Conservation (phyloP, 2,113 vertebrate genomes). For the Eublepharis macularius region DNA sequence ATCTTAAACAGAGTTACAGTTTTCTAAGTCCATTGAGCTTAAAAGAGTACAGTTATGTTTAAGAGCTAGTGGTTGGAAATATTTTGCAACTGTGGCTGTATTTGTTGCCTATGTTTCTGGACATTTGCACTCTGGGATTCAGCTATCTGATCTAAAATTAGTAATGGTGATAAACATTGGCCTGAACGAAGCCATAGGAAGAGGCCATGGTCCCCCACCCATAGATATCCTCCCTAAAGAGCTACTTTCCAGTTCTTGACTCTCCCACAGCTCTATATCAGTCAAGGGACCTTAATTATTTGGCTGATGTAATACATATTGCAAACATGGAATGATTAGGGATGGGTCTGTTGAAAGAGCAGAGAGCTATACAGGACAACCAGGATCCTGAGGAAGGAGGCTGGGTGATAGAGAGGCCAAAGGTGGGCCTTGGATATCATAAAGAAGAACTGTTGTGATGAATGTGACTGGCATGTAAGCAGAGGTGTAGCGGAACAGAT, state of each 20-base stretch:
- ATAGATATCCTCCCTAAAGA: not conserved
- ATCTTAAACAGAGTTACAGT: too few relatives aligned
- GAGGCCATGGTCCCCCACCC: not conserved
- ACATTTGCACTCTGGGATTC: not conserved
- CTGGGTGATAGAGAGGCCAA: not conserved
- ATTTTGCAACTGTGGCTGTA: not conserved
- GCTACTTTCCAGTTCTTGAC: not conserved
- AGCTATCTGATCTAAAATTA: not conserved
- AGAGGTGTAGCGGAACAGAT: not conserved
- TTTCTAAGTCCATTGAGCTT: too few relatives aligned
- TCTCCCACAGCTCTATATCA: not conserved
- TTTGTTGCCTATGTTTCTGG: not conserved
- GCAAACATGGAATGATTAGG: not conserved
- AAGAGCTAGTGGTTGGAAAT: too few relatives aligned
- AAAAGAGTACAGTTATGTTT: too few relatives aligned
- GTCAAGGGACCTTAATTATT: not conserved
- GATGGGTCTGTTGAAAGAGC: not conserved
- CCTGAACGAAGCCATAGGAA: not conserved
- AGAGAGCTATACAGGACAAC: not conserved
- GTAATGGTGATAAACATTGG: not conserved
- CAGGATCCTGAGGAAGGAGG: not conserved
- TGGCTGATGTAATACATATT: not conserved
- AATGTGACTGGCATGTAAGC: not conserved
- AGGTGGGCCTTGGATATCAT: not conserved
- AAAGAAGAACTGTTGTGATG: not conserved